A percentile compares a stretch with the other conserved stretches of the same genome.
Evolutionary conservation across 2,888 invertebrate species (phyloP).

Genomic region (Nycteola revayana): DNA sequence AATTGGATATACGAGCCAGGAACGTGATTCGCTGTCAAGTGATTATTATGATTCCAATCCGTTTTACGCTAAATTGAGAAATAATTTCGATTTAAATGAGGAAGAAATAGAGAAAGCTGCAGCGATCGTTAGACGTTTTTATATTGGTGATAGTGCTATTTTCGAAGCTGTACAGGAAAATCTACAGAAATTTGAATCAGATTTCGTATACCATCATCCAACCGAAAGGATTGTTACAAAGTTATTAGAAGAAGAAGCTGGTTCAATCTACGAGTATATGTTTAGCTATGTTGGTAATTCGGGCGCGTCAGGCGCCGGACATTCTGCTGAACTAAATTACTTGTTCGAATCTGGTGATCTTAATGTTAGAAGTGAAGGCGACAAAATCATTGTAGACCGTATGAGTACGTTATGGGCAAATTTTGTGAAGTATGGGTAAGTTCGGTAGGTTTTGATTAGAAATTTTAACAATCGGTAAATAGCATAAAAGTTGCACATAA

Average conservation of each 20-base stretch:
- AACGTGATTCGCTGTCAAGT: conserved; percentile 37
- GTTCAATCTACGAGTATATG: conserved; percentile 59
- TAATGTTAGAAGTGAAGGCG: conserved; percentile 37
- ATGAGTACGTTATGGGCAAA: conserved; percentile 65
- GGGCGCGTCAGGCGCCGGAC: conserved; percentile 42
- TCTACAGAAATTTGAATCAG: conserved; percentile 60
- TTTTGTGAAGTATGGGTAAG: conserved; percentile 71
- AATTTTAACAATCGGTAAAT: no score
- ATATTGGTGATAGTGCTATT: conserved; percentile 61
- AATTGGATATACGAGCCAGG: conserved; percentile 62
- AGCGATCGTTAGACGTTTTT: conserved; percentile 54
- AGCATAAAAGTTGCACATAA: no score
- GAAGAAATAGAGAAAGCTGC: conserved; percentile 44
- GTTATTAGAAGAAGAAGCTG: conserved; percentile 54
- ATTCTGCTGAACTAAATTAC: conserved; percentile 58
- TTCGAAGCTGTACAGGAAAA: conserved; percentile 41
- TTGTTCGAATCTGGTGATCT: conserved; percentile 45
- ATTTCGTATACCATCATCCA: conserved; percentile 63
- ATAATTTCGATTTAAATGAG: conserved; percentile 57
- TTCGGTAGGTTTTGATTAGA: no score
- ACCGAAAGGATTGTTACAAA: conserved; percentile 53
- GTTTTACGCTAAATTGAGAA: conserved; percentile 52
- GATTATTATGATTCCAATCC: conserved; percentile 55
- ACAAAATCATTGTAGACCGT: conserved; percentile 49
- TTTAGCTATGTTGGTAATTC: conserved; percentile 56